These are phyloP conservation scores for Clarias platycephalus DNA, from an alignment of 2,797 vertebrate genomes.

Conservation along the genomic window DNA sequence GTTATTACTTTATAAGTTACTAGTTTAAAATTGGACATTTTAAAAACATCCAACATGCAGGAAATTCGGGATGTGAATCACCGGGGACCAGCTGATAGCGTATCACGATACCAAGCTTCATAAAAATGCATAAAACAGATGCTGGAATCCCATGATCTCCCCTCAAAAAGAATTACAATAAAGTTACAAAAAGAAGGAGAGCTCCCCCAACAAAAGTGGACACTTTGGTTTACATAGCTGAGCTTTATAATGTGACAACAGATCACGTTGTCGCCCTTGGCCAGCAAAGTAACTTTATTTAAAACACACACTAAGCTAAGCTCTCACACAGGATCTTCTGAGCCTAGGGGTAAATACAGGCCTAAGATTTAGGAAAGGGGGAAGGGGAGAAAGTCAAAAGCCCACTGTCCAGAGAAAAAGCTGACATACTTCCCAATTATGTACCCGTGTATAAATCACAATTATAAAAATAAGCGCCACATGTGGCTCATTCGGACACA, in stretches of 20 bases:
- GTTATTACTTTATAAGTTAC: too few relatives aligned
- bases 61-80: not conserved
- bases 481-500: not conserved
- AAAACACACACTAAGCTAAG: not conserved
- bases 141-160: not conserved
- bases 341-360: slow-evolving; percentile 10
- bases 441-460: not conserved
- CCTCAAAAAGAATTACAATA: not conserved
- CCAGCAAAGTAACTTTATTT: not conserved
- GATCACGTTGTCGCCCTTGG: not conserved
- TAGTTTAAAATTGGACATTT: not conserved
- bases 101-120: too few relatives aligned
- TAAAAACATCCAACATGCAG: not conserved
- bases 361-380: not conserved
- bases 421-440: not conserved
- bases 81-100: too few relatives aligned
- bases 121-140: not conserved
- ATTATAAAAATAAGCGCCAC: too few relatives aligned
- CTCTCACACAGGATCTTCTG: not conserved
- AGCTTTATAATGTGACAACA: not conserved
- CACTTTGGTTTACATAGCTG: not conserved
- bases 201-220: not conserved
- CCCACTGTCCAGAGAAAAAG: not conserved
- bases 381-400: not conserved
- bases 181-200: not conserved